Base-by-base conservation (phyloP, 2,797 vertebrate genomes). In the Chelidonichthys spinosus region DNA sequence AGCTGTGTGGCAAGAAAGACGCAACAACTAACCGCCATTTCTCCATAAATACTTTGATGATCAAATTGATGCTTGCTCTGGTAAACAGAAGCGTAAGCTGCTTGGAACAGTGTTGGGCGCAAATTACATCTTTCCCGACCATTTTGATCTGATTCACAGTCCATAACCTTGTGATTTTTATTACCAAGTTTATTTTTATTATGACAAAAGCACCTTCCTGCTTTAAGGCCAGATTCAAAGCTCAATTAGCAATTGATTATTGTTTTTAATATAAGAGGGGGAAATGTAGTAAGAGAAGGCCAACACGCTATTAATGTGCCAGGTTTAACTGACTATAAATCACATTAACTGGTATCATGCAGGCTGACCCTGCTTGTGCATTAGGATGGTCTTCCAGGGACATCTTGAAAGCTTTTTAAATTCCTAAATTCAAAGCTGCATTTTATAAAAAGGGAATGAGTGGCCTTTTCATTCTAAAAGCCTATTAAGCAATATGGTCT, bases 371-470 rank as follows among this genome's bases (percentile, higher is more conserved):
- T 25, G 25, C 25, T 25, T 25, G 25, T 25, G 25, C 25, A 25
- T 25, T 25, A 25, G 25, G 4, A 47, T 36, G n/a, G 39, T 53
- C 4, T 44, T 37, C 53, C 15, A 46, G 10, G 9, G 44, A 63
- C 17, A 50, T 17, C n/a, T n/a, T 54, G 35, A 63, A 59, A 58
- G 36, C 33, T 58, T 53, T 65, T 39, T 15, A 17, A 53, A 54
- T 53, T 39, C 44, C 18, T n/a, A 10, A 40, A 70, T 58, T 9
- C 8, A 65, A 35, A n/a, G 13, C 43, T 50, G 6, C 37, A 63
- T 36, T 56, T 52, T 7, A n/a, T 46, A 14, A 46, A 63, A 61
- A 4, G 5, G 7, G 17, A 32, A 50, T 25, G 8, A 40, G 5
- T 68, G 8, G 3, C 33, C 4, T 64, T 18, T 59, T 46, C 2